A percentile compares a stretch with the other conserved stretches of the same genome.
Evolutionary conservation across 2,113 vertebrate genomes (phyloP).

Genomic region (Vanacampus margaritifer): DNA sequence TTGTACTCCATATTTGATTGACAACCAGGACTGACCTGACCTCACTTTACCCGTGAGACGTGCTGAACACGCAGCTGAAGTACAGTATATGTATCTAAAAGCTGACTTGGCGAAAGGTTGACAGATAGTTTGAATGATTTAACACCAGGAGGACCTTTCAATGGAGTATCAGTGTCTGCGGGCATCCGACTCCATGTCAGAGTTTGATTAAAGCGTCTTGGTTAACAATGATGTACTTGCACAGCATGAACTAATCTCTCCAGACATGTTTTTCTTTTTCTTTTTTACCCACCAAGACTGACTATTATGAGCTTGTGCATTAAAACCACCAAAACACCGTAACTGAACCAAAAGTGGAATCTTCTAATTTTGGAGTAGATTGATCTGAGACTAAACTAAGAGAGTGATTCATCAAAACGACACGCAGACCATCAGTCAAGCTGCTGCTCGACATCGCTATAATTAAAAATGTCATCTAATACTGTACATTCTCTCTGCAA

Average conservation of each 20-base stretch:
- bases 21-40: not conserved
- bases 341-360: not conserved
- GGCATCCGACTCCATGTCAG: constrained; percentile 15
- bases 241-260: constrained; percentile 24
- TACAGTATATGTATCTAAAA: constrained; percentile 9
- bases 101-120: not conserved
- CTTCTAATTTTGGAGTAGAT: not conserved
- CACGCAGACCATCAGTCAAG: not conserved
- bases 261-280: not conserved
- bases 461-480: constrained; percentile 8
- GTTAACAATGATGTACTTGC: constrained; percentile 27
- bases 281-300: not conserved
- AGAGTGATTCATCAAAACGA: constrained; percentile 7
- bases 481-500: not conserved
- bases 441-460: not conserved
- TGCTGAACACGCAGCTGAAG: constrained; percentile 2
- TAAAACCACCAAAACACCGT: not conserved
- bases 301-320: not conserved
- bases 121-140: constrained; percentile 15
- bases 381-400: constrained; percentile 2
- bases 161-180: constrained; percentile 20
- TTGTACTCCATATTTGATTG: not conserved
- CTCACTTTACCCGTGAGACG: not conserved
- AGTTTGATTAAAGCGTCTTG: constrained; percentile 41
- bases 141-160: constrained; percentile 12